Conservation (phyloP, 2,888 invertebrate genomes). For the Acanthacorydalis orientalis region DNA sequence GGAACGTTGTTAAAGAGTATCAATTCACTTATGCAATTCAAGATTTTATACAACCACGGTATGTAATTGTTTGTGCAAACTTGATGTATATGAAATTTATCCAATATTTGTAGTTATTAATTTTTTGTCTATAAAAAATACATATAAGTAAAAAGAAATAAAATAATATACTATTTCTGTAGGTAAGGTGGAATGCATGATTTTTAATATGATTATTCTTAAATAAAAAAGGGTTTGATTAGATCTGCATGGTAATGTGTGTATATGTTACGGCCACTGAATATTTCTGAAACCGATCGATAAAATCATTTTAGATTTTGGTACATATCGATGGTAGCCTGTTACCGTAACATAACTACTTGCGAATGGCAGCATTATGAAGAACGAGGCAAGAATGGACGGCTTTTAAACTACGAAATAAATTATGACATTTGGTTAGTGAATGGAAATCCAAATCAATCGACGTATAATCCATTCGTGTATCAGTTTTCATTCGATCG, state of each 20-base stretch:
- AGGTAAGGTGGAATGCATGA: too few relatives aligned
- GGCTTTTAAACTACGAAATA: slow-evolving; percentile 26
- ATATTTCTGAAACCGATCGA: too few relatives aligned
- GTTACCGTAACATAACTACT: slow-evolving; percentile 61
- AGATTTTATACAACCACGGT: slow-evolving; percentile 81
- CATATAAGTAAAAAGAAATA: too few relatives aligned
- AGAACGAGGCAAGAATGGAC: slow-evolving; percentile 16
- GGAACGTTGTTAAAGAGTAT: slow-evolving; percentile 69
- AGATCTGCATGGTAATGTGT: too few relatives aligned
- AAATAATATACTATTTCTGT: too few relatives aligned
- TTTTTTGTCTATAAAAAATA: too few relatives aligned
- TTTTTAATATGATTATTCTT: too few relatives aligned
- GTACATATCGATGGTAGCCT: slow-evolving; percentile 90
- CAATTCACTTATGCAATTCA: slow-evolving; percentile 92
- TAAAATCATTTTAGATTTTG: slow-evolving; percentile 55
- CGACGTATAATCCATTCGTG: slow-evolving; percentile 70
- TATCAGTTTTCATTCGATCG: slow-evolving; percentile 95
- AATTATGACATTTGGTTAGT: slow-evolving; percentile 91
- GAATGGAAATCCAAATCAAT: slow-evolving; percentile 85
- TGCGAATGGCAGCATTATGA: slow-evolving; percentile 75
- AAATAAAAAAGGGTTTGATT: too few relatives aligned
- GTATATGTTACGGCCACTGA: too few relatives aligned
- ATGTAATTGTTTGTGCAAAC: slow-evolving; percentile 13
- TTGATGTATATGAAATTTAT: background rate
- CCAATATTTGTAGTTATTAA: background rate